Conservation (phyloP, 2,113 vertebrate species). For the Psilopsiagon aymara region DNA sequence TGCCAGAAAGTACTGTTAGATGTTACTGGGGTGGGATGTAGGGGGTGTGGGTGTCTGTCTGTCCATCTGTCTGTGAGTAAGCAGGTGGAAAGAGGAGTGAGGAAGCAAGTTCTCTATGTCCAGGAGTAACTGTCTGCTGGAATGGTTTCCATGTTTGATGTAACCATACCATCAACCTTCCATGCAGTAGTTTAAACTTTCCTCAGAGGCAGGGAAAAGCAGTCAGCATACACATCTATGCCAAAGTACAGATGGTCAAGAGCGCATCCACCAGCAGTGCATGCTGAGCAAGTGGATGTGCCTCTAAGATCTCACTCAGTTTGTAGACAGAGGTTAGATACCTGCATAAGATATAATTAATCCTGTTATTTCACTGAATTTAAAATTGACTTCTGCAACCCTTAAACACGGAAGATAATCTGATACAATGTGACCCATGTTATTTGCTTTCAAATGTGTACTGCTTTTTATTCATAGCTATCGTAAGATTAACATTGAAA, state of each 20-base stretch:
- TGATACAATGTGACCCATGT: slow-evolving; percentile 25
- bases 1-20: accelerated
- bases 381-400: neutral
- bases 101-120: neutral
- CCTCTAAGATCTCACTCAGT: neutral
- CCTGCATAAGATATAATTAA: neutral
- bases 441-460: slow-evolving; percentile 33
- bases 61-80: neutral
- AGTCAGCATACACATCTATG: neutral
- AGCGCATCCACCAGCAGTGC: neutral
- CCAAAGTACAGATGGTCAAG: neutral
- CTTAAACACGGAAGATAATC: neutral
- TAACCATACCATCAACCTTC: neutral
- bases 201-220: neutral
- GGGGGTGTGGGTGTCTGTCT: neutral
- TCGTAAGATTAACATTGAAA: slow-evolving; percentile 44
- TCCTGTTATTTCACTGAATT: neutral
- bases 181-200: neutral
- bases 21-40: neutral
- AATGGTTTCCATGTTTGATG: neutral
- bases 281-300: accelerated
- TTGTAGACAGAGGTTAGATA: neutral
- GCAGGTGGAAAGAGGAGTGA: neutral
- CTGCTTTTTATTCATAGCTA: slow-evolving; percentile 59
- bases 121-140: neutral